These are phyloP conservation scores for Agonopterix subpropinquella DNA, from an alignment of 2,888 invertebrate species.

Conservation along the genomic window DNA sequence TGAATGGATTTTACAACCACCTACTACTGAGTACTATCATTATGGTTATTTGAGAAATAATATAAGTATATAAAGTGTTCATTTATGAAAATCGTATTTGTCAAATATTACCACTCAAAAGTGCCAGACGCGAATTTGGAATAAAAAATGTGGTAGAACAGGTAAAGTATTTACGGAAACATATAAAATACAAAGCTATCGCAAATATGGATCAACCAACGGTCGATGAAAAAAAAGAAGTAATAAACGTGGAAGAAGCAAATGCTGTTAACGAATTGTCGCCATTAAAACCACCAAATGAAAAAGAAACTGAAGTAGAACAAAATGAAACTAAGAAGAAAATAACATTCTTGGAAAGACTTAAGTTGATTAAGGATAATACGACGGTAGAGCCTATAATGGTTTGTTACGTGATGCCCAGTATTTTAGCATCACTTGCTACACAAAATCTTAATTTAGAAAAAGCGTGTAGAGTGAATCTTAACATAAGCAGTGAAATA, in stretches of 20 bases:
- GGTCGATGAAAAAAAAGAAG: conserved; percentile 7
- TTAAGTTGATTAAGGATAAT: conserved; percentile 61
- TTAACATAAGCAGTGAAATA: conserved; percentile 77
- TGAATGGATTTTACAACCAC: background rate
- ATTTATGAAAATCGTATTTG: no score
- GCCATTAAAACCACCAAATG: conserved; percentile 34
- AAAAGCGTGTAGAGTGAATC: conserved; percentile 85
- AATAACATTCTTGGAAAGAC: conserved; percentile 38
- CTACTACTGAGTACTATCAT: no score
- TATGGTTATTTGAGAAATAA: no score
- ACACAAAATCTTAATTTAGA: conserved; percentile 85
- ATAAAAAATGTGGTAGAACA: no score
- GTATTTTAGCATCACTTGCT: conserved; percentile 81
- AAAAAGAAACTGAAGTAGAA: conserved; percentile 16
- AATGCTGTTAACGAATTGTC: conserved; percentile 27
- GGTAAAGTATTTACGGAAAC: no score
- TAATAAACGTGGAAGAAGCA: conserved; percentile 19
- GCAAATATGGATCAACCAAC: no score
- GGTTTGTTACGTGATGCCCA: conserved; percentile 80
- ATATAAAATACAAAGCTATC: no score
- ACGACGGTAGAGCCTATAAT: conserved; percentile 85
- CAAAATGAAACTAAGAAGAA: conserved; percentile 27
- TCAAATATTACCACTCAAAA: no score
- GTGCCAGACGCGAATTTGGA: no score
- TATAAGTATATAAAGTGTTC: no score